Conservation (phyloP, 2,888 invertebrate genomes). For the Callyntrura guangdongensis region DNA sequence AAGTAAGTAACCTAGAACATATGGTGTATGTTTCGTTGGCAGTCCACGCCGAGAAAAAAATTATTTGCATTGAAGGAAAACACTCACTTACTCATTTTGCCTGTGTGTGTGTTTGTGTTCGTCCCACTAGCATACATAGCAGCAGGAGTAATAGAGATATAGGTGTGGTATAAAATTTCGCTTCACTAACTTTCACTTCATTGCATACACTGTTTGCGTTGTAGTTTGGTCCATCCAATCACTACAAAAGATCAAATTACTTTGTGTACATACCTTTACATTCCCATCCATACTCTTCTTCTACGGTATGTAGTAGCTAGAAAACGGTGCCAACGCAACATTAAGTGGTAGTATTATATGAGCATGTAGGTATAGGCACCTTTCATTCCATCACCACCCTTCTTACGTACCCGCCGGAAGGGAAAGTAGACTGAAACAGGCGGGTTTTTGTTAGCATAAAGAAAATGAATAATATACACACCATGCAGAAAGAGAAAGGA, state of each 20-base stretch:
- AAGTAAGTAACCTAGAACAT: neutral
- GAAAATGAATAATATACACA: constrained; percentile 51
- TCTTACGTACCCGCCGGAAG: neutral
- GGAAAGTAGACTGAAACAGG: neutral
- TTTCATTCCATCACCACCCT: neutral
- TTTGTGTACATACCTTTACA: constrained; percentile 29
- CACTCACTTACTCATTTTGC: neutral
- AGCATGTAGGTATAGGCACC: neutral
- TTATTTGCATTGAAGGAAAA: constrained; percentile 32
- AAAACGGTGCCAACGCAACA: neutral
- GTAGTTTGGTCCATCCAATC: constrained; percentile 63
- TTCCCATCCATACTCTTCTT: neutral
- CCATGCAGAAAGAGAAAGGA: neutral
- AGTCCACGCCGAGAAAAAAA: neutral
- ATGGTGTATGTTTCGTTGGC: neutral
- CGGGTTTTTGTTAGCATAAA: constrained; percentile 6
- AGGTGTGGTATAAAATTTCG: constrained; percentile 49
- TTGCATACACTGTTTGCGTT: constrained; percentile 37
- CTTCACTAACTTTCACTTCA: constrained; percentile 60
- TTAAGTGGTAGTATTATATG: neutral
- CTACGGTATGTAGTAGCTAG: neutral
- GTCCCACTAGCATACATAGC: neutral
- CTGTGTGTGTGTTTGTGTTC: neutral
- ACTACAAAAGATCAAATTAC: constrained; percentile 71
- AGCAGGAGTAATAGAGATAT: neutral